Conservation (phyloP, 2,113 vertebrate species). For the Tauraco erythrolophus region DNA sequence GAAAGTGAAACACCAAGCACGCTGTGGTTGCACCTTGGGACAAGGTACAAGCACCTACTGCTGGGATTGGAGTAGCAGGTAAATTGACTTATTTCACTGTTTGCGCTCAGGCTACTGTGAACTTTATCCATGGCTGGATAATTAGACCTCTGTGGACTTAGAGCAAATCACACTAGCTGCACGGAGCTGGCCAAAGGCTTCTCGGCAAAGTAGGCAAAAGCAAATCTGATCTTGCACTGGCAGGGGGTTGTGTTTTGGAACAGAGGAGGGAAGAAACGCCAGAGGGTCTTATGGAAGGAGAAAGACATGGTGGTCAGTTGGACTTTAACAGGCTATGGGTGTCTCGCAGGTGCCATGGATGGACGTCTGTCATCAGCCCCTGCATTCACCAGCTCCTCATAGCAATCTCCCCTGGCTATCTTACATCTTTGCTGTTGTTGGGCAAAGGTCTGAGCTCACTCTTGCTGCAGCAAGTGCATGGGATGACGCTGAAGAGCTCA, state of each 20-base stretch:
- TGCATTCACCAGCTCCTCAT: neutral
- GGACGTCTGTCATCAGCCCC: neutral
- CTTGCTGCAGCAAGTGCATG: neutral
- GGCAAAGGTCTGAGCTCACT: neutral
- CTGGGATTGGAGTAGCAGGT: neutral
- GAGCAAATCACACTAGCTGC: neutral
- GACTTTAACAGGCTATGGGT: neutral
- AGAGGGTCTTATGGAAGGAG: neutral
- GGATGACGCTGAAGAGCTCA: rapidly evolving
- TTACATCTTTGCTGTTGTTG: neutral
- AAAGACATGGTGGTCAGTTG: neutral
- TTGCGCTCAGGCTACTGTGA: neutral
- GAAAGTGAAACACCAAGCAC: neutral
- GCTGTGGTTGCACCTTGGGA: neutral
- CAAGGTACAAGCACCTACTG: neutral
- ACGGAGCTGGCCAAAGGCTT: neutral
- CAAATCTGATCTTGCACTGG: neutral
- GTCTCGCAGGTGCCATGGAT: neutral
- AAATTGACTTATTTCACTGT: neutral
- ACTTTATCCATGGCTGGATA: neutral
- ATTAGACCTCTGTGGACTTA: neutral
- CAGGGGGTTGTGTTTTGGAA: neutral
- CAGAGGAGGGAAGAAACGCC: neutral
- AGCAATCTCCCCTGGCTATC: neutral
- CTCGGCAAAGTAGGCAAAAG: neutral